A percentile compares a stretch with the other conserved stretches of the same genome.
Conservation (phyloP, 2,888 invertebrate genomes). For the Ophion ventricosus region DNA sequence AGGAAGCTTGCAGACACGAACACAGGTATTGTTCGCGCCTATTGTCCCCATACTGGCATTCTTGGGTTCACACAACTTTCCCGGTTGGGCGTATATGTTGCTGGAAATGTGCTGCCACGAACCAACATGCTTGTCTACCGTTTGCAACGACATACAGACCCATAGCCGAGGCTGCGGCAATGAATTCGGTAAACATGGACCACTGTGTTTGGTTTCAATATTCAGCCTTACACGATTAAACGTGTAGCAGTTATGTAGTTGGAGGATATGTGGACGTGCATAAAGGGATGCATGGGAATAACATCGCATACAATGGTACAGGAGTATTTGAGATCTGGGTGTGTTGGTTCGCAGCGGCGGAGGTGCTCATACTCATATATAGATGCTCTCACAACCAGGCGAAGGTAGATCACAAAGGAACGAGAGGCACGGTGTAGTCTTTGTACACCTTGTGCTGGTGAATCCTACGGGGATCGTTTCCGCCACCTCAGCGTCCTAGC, state of each 20-base stretch:
- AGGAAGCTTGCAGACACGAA: conserved; percentile 12
- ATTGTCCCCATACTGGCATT: background rate
- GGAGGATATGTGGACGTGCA: conserved; percentile 18
- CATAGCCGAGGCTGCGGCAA: conserved; percentile 22
- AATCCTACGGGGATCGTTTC: conserved; percentile 36
- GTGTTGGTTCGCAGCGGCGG: conserved; percentile 24
- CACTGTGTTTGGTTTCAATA: conserved; percentile 11
- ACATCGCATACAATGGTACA: conserved; percentile 27
- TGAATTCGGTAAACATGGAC: conserved; percentile 18
- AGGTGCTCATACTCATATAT: background rate
- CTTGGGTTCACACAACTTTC: conserved; percentile 9
- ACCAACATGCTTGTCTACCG: background rate
- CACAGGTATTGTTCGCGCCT: background rate
- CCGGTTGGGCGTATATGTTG: too few relatives aligned
- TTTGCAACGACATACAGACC: background rate
- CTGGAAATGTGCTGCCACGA: background rate
- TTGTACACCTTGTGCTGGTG: conserved; percentile 30
- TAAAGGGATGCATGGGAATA: conserved; percentile 3
- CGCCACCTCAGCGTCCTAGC: conserved; percentile 37
- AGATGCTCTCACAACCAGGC: conserved; percentile 9
- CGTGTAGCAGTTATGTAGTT: conserved; percentile 22
- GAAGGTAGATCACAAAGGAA: conserved; percentile 34
- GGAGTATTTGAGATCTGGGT: conserved; percentile 4
- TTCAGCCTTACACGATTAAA: conserved; percentile 23
- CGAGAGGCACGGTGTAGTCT: conserved; percentile 2